A percentile compares a stretch with the other conserved stretches of the same genome.
These are phyloP conservation scores for Alexandromys fortis DNA, from an alignment of 2,113 vertebrate species.

Conservation along the genomic window DNA sequence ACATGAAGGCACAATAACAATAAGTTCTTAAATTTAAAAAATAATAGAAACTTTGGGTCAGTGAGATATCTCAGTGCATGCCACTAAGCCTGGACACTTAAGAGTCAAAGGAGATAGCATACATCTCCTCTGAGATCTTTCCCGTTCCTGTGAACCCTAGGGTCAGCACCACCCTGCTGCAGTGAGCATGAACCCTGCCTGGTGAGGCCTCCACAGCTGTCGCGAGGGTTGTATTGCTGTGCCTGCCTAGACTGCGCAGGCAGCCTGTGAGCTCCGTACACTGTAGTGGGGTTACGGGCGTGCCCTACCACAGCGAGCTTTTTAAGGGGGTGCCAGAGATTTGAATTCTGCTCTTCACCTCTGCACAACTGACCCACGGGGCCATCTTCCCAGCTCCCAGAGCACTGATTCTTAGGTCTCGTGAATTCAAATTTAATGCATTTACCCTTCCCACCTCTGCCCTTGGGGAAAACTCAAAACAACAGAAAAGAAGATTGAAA, in stretches of 20 bases:
- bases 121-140: not conserved
- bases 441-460: not conserved
- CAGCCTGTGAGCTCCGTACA: not conserved
- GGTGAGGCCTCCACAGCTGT: not conserved
- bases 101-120: not conserved
- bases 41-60: not conserved
- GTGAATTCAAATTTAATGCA: not conserved
- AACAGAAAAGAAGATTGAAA: slow-evolving; percentile 49
- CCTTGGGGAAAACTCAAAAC: slow-evolving; percentile 48
- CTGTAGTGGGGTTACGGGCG: not conserved
- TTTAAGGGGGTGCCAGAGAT: not conserved
- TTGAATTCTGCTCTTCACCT: not conserved
- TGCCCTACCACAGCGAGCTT: not conserved
- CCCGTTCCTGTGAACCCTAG: not conserved
- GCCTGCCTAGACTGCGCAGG: not conserved
- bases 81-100: not conserved
- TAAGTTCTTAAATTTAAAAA: not conserved
- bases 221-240: not conserved
- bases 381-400: not conserved
- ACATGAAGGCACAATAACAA: not conserved
- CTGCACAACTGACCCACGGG: not conserved
- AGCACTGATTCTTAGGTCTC: not conserved
- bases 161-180: not conserved
- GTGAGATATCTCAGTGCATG: not conserved
- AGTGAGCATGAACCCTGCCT: not conserved